phyloP scores from a whole-genome alignment of 2,888 invertebrate genomes.

The Cyaniris semiargus region DNA sequence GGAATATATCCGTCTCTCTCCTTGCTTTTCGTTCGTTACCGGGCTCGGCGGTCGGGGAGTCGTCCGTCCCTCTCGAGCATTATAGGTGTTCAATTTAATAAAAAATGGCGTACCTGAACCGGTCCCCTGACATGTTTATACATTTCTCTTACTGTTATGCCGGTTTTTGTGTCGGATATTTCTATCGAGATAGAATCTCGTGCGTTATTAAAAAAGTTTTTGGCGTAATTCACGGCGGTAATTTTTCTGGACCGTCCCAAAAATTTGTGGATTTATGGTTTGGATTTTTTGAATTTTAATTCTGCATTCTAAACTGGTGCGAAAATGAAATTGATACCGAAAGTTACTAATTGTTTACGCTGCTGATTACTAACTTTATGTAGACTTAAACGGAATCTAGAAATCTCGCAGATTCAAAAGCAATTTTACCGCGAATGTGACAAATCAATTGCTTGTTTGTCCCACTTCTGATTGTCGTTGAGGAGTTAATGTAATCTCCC shows the following conservation, averaged over 20 bases:
- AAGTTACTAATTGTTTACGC: background rate
- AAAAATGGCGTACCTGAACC: slow-evolving; percentile 79
- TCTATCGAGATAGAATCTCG: slow-evolving; percentile 74
- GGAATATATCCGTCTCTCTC: slow-evolving; percentile 53
- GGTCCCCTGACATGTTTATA: slow-evolving; percentile 76
- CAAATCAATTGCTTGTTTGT: slow-evolving; percentile 7
- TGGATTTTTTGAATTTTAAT: slow-evolving; percentile 39
- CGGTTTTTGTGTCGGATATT: slow-evolving; percentile 72
- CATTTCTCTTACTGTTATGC: slow-evolving; percentile 74
- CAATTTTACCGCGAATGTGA: background rate
- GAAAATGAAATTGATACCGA: background rate
- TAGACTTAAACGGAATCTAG: background rate
- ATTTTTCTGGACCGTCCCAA: slow-evolving; percentile 44
- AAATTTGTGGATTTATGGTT: slow-evolving; percentile 56
- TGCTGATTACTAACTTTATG: background rate
- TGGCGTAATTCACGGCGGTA: slow-evolving; percentile 28
- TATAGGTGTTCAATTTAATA: slow-evolving; percentile 76
- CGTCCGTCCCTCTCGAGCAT: slow-evolving; percentile 66
- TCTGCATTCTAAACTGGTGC: background rate
- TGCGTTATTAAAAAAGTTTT: slow-evolving; percentile 78
- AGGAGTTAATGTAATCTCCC: slow-evolving; percentile 30
- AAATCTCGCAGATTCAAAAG: background rate
- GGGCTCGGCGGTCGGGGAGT: slow-evolving; percentile 59
- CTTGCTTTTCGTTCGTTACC: slow-evolving; percentile 46
- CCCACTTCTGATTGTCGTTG: slow-evolving; percentile 11